These are phyloP conservation scores for Chrysopa pallens DNA, from an alignment of 1,140 invertebrate species.

Conservation along the genomic window DNA sequence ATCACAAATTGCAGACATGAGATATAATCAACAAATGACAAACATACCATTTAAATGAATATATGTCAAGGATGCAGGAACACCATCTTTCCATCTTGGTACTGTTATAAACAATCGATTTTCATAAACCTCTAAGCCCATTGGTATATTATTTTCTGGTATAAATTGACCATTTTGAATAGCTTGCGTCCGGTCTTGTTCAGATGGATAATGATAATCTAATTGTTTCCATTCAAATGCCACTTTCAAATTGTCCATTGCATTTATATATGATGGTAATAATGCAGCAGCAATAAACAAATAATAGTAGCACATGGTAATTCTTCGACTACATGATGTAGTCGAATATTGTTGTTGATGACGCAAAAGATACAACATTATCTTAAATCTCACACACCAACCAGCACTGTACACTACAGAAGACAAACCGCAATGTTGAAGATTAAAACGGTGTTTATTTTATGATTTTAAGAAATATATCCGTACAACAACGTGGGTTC, in stretches of 20 bases:
- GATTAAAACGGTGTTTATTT: too few species aligned
- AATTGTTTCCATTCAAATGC: constrained; percentile 52
- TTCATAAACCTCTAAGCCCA: constrained; percentile 45
- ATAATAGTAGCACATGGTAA: background rate
- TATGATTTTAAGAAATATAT: too few species aligned
- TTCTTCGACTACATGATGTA: background rate
- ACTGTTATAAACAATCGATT: constrained; percentile 48
- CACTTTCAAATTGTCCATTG: constrained; percentile 43
- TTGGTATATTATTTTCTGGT: constrained; percentile 46
- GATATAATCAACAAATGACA: background rate
- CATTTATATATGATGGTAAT: constrained; percentile 17
- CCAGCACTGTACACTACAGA: too few species aligned
- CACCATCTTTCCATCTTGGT: constrained; percentile 52
- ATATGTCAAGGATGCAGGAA: constrained; percentile 52
- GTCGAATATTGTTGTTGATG: background rate
- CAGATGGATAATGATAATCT: constrained; percentile 41
- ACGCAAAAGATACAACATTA: too few species aligned
- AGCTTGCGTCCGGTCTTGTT: constrained; percentile 30
- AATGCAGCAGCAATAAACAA: constrained; percentile 3
- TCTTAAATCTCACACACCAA: too few species aligned
- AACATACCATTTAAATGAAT: constrained; percentile 45
- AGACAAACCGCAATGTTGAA: too few species aligned
- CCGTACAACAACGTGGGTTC: too few species aligned
- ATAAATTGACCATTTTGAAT: constrained; percentile 33
- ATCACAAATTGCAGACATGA: too few species aligned